Conservation (phyloP, 2,113 vertebrate genomes). For the Ophthalmolycus amberensis region DNA sequence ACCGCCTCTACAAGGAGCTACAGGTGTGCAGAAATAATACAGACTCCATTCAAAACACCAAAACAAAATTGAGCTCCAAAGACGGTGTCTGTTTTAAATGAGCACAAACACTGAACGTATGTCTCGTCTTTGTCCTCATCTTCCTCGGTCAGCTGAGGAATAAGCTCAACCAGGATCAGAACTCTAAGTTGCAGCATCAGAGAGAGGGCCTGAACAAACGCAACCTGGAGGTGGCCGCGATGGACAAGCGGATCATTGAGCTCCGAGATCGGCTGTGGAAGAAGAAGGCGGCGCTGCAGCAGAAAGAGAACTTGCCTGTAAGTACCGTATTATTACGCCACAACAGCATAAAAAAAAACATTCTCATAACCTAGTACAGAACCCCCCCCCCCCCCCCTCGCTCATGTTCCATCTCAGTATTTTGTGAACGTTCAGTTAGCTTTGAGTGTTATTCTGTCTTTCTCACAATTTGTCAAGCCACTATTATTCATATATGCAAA, state of each 20-base stretch:
- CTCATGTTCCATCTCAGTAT: neutral
- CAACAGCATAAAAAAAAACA: neutral
- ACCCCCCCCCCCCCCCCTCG: neutral
- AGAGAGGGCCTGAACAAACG: conserved; percentile 95
- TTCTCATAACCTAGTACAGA: neutral
- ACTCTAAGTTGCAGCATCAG: conserved; percentile 94
- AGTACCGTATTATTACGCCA: conserved; percentile 67
- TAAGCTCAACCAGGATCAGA: conserved; percentile 97
- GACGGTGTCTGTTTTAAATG: neutral
- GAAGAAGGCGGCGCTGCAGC: conserved; percentile 97
- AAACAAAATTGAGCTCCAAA: neutral
- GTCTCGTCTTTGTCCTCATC: neutral
- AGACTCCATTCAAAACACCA: neutral
- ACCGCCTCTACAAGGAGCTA: conserved; percentile 96
- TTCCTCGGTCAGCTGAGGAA: conserved; percentile 87
- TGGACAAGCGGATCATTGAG: conserved; percentile 96
- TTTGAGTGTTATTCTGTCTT: conserved; percentile 2
- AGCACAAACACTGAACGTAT: neutral
- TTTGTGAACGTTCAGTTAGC: neutral
- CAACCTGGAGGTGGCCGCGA: conserved; percentile 93
- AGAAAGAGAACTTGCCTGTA: conserved; percentile 95
- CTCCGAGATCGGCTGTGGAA: conserved; percentile 96
- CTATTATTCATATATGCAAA: neutral
- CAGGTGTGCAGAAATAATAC: conserved; percentile 84
- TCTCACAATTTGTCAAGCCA: neutral